A percentile compares a stretch with the other conserved stretches of the same genome.
Evolutionary conservation across 1,140 invertebrate genomes (phyloP).

Genomic region (Caenorhabditis inopinata): DNA sequence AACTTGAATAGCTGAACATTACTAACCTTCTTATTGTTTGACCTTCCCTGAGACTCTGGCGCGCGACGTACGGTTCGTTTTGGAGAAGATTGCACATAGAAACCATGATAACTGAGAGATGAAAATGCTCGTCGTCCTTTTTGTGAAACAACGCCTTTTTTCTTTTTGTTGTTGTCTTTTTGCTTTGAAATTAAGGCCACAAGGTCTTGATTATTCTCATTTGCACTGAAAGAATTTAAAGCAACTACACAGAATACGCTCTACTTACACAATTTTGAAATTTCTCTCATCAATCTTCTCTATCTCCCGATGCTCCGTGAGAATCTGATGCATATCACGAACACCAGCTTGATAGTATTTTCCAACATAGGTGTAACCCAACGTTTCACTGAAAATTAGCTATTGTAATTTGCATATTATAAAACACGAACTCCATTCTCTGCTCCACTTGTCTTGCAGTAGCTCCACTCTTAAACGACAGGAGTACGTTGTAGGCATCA

Average conservation of each 20-base stretch:
- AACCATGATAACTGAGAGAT: neutral
- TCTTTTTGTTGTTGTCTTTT: neutral
- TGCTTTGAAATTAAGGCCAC: neutral
- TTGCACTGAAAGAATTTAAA: neutral
- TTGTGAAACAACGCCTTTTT: no score
- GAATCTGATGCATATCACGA: neutral
- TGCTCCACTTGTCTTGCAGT: neutral
- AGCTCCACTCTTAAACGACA: neutral
- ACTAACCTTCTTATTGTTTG: no score
- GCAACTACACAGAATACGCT: neutral
- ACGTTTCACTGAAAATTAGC: neutral
- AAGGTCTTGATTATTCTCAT: neutral
- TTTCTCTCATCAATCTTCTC: neutral
- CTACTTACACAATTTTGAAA: neutral
- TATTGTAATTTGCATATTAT: neutral
- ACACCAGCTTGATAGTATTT: neutral
- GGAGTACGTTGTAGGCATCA: neutral
- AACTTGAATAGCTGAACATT: no score
- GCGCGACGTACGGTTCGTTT: no score
- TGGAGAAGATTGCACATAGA: neutral
- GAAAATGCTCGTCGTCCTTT: neutral
- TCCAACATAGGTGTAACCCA: neutral
- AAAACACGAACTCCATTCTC: constrained; percentile 20
- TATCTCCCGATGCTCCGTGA: neutral
- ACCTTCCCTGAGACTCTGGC: no score